phyloP scores from a whole-genome alignment of 2,113 vertebrate genomes.

The Cephalopterus ornatus region DNA sequence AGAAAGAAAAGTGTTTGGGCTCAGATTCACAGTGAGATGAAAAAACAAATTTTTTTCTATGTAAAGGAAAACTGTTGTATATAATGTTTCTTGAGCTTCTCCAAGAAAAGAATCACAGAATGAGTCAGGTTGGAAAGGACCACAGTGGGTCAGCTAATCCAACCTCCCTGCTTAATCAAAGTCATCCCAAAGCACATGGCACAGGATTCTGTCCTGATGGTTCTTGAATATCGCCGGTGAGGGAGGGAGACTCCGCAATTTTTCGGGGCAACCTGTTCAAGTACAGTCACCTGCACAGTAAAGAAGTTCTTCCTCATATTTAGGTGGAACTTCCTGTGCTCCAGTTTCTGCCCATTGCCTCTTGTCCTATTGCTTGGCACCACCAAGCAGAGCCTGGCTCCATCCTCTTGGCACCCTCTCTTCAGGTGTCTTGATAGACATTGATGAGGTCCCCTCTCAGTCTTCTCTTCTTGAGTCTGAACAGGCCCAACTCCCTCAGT shows the following conservation, averaged over 20 bases:
- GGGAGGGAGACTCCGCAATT: neutral
- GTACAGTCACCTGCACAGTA: fast-evolving
- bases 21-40: neutral
- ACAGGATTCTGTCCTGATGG: neutral
- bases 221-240: neutral
- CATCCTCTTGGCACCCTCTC: neutral
- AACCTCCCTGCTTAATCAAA: fast-evolving
- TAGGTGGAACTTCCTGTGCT: neutral
- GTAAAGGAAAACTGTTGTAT: neutral
- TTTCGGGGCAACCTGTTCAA: neutral
- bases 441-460: neutral
- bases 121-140: neutral
- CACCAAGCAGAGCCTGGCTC: neutral
- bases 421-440: neutral
- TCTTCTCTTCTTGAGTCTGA: neutral
- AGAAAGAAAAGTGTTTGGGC: neutral
- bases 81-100: neutral
- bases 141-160: neutral
- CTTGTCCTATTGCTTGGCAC: fast-evolving
- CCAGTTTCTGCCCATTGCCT: neutral
- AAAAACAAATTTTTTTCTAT: neutral
- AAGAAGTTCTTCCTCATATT: neutral
- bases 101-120: neutral
- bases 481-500: neutral
- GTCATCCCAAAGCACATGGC: neutral